These are phyloP conservation scores for Simalia tracyae DNA, from an alignment of 2,797 vertebrate genomes.

Conservation along the genomic window DNA sequence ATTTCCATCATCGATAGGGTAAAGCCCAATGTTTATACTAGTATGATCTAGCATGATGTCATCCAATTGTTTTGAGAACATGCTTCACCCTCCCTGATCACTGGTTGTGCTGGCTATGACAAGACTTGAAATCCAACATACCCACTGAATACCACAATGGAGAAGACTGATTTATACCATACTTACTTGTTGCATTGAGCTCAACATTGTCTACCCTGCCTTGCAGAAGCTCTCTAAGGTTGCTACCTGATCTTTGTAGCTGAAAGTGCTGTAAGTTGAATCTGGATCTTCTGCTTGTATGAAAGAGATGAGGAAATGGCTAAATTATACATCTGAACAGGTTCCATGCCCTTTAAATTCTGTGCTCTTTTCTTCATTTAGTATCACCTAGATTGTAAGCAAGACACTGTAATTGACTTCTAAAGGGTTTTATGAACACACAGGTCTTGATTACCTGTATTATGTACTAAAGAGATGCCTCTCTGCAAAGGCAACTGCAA, in stretches of 20 bases:
- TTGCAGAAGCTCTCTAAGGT: neutral
- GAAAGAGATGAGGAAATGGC: too few species aligned
- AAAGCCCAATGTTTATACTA: neutral
- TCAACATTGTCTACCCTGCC: neutral
- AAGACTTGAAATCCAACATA: neutral
- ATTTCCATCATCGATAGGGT: neutral
- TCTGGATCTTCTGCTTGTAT: too few species aligned
- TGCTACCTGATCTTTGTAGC: neutral
- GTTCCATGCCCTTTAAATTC: neutral
- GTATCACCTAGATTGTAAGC: neutral
- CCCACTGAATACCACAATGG: neutral
- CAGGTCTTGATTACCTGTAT: neutral
- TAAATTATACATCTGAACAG: neutral
- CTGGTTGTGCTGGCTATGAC: neutral
- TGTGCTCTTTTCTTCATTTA: neutral
- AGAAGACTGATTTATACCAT: neutral
- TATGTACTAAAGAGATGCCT: neutral
- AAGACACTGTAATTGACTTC: neutral
- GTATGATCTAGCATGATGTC: neutral
- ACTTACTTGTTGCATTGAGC: neutral
- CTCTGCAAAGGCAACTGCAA: neutral
- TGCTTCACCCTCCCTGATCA: neutral
- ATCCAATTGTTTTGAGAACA: neutral
- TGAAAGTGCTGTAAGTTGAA: neutral
- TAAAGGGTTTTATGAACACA: slow-evolving; percentile 1